Evolutionary conservation across 2,797 vertebrate species (phyloP).

Genomic region (Eremophila alpestris): DNA sequence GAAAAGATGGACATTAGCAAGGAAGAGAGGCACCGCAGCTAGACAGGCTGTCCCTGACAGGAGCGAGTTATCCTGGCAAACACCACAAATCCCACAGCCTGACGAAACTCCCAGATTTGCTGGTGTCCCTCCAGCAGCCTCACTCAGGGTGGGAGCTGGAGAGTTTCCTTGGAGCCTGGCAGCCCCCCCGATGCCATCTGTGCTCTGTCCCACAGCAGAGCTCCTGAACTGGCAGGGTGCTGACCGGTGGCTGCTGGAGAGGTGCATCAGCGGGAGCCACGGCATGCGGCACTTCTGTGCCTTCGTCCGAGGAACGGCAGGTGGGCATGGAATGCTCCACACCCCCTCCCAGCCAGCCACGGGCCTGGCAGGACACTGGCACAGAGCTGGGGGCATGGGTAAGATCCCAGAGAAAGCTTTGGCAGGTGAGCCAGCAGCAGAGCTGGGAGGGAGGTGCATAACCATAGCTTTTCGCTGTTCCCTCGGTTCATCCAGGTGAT

Average conservation of each 20-base stretch:
- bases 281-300: constrained; percentile 74
- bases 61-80: not conserved
- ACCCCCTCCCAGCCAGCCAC: not conserved
- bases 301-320: constrained; percentile 71
- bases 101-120: not conserved
- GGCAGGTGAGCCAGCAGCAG: not conserved
- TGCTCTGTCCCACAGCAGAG: constrained; percentile 46
- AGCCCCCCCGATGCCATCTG: not conserved
- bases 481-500: not conserved
- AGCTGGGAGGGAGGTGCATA: not conserved
- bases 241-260: constrained; percentile 78
- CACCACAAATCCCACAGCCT: not conserved
- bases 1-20: not conserved
- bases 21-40: not conserved
- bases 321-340: constrained; percentile 21
- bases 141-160: not conserved
- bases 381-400: not conserved
- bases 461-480: not conserved
- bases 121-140: not conserved
- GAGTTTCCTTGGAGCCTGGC: not conserved
- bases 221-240: constrained; percentile 70
- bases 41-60: rapidly evolving
- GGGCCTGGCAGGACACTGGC: rapidly evolving
- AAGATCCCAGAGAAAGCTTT: not conserved
- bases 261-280: constrained; percentile 72